phyloP scores from a whole-genome alignment of 2,888 invertebrate genomes.

The Hemaris fuciformis region DNA sequence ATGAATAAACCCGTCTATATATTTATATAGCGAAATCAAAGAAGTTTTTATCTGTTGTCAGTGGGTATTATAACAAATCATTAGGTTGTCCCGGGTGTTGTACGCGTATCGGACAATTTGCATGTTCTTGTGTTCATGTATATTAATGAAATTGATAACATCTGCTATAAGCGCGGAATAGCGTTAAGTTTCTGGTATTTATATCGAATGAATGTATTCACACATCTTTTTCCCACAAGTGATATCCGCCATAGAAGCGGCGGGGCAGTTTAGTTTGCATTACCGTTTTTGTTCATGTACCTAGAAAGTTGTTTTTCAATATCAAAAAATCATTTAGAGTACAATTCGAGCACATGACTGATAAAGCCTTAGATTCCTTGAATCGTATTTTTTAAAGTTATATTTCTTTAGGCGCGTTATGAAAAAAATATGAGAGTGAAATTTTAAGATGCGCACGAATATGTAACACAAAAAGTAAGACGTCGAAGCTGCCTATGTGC shows the following conservation, averaged over 20 bases:
- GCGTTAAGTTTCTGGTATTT: slow-evolving; percentile 4
- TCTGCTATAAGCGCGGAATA: neutral
- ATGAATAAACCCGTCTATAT: neutral
- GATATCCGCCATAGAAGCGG: neutral
- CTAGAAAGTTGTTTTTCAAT: neutral
- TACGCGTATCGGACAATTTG: slow-evolving; percentile 15
- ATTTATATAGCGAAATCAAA: neutral
- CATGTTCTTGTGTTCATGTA: slow-evolving; percentile 35
- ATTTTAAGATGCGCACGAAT: too few species aligned
- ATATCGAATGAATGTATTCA: neutral
- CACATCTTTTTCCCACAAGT: neutral
- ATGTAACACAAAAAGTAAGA: too few species aligned
- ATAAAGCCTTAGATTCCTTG: too few species aligned
- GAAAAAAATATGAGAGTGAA: too few species aligned
- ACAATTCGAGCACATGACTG: too few species aligned
- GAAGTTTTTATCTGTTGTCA: slow-evolving; percentile 21
- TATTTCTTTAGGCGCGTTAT: too few species aligned
- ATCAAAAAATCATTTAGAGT: too few species aligned
- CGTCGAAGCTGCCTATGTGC: too few species aligned
- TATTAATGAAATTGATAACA: slow-evolving; percentile 37
- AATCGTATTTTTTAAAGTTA: too few species aligned
- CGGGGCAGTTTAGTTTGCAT: neutral
- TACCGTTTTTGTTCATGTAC: neutral
- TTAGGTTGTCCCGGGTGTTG: slow-evolving; percentile 1
- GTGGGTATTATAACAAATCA: slow-evolving; percentile 10